Percentiles rank a stretch among this genome's conserved stretches.
These are phyloP conservation scores for Frieseomelitta varia DNA, from an alignment of 1,140 invertebrate genomes.

Conservation along the genomic window DNA sequence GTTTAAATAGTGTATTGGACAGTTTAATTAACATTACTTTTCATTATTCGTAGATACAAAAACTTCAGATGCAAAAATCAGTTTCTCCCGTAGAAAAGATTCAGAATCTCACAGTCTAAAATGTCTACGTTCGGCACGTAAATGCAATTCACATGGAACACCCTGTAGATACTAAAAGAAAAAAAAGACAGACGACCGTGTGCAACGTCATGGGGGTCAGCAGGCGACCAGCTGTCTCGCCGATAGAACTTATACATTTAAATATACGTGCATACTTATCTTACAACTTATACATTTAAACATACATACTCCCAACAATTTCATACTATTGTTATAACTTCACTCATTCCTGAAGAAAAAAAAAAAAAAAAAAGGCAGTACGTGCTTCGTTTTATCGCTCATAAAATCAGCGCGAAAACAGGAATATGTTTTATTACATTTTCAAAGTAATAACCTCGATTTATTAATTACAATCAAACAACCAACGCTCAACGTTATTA, in stretches of 20 bases:
- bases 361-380: too few species aligned
- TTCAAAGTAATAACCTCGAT: too few species aligned
- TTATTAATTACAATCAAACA: too few species aligned
- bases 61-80: too few species aligned
- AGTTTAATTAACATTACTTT: not conserved
- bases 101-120: not conserved
- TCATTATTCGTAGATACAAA: not conserved
- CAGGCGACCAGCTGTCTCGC: constrained; percentile 74
- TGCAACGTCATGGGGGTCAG: constrained; percentile 70
- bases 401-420: too few species aligned
- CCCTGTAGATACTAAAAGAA: constrained; percentile 35
- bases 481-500: too few species aligned
- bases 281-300: constrained; percentile 46
- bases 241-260: constrained; percentile 54
- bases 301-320: not conserved
- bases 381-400: too few species aligned
- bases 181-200: constrained; percentile 40
- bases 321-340: too few species aligned
- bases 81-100: not conserved
- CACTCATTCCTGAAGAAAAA: too few species aligned
- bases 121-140: not conserved
- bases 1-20: too few species aligned
- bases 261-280: not conserved
- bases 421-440: too few species aligned
- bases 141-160: constrained; percentile 10